Evolutionary conservation across 2,888 invertebrate species (phyloP).

Genomic region (Oeneis ivallda): DNA sequence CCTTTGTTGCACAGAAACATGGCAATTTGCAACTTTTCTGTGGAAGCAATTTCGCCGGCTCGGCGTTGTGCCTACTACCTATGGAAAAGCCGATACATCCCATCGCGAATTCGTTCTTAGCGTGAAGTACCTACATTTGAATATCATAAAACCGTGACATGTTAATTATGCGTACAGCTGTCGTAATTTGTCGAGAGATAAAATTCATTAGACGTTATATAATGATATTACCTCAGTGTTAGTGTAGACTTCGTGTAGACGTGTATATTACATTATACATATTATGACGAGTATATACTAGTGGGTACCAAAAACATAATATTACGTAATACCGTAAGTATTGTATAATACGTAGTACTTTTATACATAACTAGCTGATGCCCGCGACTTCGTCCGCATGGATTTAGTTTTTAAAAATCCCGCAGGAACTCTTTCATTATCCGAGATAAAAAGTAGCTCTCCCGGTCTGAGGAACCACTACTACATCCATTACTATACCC

Average conservation of each 20-base stretch:
- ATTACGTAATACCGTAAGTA: neutral
- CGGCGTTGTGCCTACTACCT: conserved; percentile 43
- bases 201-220: conserved; percentile 12
- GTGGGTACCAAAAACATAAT: too few relatives aligned
- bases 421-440: too few relatives aligned
- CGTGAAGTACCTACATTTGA: too few relatives aligned
- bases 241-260: neutral
- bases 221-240: conserved; percentile 9
- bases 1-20: neutral
- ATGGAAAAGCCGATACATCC: conserved; percentile 57
- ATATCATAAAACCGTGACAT: conserved; percentile 25
- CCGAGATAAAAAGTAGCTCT: too few relatives aligned
- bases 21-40: neutral
- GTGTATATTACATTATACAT: neutral
- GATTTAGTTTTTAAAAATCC: too few relatives aligned
- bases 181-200: conserved; percentile 24
- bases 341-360: too few relatives aligned
- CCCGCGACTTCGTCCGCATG: too few relatives aligned
- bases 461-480: too few relatives aligned
- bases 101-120: conserved; percentile 33
- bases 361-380: too few relatives aligned
- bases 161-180: conserved; percentile 33
- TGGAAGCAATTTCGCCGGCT: too few relatives aligned
- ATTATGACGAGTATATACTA: too few relatives aligned
- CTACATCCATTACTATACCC: too few relatives aligned